Percentiles rank a stretch among this genome's conserved stretches.
Evolutionary conservation across 2,113 vertebrate species (phyloP).

Genomic region (Nestor notabilis): DNA sequence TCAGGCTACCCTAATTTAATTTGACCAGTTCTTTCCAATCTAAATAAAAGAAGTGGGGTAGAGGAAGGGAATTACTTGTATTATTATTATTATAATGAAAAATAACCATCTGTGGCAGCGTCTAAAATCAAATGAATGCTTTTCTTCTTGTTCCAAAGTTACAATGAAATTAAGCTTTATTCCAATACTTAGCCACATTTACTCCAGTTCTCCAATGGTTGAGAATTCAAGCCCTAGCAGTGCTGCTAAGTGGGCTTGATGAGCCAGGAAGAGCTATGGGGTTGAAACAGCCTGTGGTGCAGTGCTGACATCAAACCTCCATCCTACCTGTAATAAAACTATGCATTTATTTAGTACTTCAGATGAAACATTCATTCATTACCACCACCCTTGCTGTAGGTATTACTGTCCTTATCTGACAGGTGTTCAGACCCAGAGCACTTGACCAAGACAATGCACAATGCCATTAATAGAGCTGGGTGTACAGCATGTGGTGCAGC

Average conservation of each 20-base stretch:
- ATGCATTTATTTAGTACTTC: neutral
- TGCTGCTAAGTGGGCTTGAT: neutral
- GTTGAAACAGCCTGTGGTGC: neutral
- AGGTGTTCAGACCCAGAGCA: fast-evolving
- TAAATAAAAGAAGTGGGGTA: neutral
- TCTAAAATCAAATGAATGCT: constrained; percentile 44
- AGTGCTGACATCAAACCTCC: neutral
- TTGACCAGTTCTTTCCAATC: constrained; percentile 11
- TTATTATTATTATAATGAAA: neutral
- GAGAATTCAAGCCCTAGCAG: neutral
- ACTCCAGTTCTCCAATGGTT: neutral
- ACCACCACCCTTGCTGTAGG: neutral
- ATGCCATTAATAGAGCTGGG: neutral
- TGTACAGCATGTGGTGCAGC: fast-evolving
- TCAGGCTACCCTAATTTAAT: constrained; percentile 21
- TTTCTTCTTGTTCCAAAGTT: constrained; percentile 48
- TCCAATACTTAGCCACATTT: neutral
- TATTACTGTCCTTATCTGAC: neutral
- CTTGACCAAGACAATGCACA: no score
- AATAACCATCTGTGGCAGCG: neutral
- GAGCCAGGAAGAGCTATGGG: neutral
- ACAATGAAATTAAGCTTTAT: constrained; percentile 3
- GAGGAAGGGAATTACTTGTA: neutral
- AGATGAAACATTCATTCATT: neutral
- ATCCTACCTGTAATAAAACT: neutral